A percentile compares a stretch with the other conserved stretches of the same genome.
Conservation (phyloP, 1,140 invertebrate species). For the Chelonus insularis region DNA sequence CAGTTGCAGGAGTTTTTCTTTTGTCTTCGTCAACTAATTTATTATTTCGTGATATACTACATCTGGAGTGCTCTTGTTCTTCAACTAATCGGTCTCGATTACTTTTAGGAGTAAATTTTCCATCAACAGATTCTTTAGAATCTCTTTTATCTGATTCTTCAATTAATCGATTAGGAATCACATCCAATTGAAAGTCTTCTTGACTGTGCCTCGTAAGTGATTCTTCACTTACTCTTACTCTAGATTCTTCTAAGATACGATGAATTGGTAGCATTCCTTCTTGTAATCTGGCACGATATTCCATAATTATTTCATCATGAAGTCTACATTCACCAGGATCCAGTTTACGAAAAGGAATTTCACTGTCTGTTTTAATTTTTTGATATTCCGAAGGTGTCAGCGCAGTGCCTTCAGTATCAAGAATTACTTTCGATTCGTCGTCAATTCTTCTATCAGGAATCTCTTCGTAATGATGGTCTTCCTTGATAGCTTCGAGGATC, state of each 20-base stretch:
- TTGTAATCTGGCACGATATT: constrained; percentile 45
- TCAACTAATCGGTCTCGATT: constrained; percentile 32
- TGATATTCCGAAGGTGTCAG: constrained; percentile 47
- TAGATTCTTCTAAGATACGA: constrained; percentile 51
- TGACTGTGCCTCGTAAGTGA: constrained; percentile 38
- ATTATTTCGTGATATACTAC: constrained; percentile 14
- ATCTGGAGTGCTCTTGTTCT: constrained; percentile 28
- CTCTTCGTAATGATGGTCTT: constrained; percentile 36
- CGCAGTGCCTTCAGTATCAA: constrained; percentile 45
- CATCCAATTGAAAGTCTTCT: constrained; percentile 37
- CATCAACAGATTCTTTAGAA: constrained; percentile 10
- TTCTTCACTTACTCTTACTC: constrained; percentile 49
- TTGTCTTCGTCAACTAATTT: constrained; percentile 1
- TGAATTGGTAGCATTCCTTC: constrained; percentile 54
- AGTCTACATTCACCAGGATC: constrained; percentile 37
- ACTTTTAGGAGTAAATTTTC: constrained; percentile 32
- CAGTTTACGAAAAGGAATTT: constrained; percentile 25
- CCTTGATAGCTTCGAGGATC: constrained; percentile 33
- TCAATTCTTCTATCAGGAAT: constrained; percentile 16
- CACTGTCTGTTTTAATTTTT: constrained; percentile 22
- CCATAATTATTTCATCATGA: constrained; percentile 48
- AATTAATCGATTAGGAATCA: constrained; percentile 42
- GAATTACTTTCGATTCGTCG: constrained; percentile 3
- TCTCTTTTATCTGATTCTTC: constrained; percentile 22
- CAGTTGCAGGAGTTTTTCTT: constrained; percentile 26